Evolutionary conservation across 2,888 invertebrate genomes (phyloP).

Genomic region (Lottia gigantea): DNA sequence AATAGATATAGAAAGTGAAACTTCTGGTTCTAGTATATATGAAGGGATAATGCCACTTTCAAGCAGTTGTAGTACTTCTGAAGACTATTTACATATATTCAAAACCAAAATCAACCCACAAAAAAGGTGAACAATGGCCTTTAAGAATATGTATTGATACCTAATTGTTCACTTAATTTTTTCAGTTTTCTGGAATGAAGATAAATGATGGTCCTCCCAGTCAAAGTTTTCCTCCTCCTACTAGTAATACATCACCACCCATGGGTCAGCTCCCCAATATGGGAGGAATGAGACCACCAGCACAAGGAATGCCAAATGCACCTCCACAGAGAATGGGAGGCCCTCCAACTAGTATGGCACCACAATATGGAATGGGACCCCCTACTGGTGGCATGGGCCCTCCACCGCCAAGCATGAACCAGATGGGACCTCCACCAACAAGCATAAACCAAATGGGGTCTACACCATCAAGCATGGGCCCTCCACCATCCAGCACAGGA

Average conservation of each 20-base stretch:
- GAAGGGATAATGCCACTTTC: too few relatives aligned
- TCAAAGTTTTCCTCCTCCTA: background rate
- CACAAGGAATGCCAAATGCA: background rate
- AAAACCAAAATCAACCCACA: too few relatives aligned
- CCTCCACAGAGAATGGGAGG: conserved; percentile 15
- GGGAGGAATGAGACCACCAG: background rate
- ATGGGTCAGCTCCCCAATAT: conserved; percentile 5
- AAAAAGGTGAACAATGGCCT: too few relatives aligned
- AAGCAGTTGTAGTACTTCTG: too few relatives aligned
- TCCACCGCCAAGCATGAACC: conserved; percentile 15
- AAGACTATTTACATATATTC: too few relatives aligned
- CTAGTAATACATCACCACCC: conserved; percentile 16
- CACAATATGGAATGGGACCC: conserved; percentile 25
- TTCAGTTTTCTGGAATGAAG: background rate
- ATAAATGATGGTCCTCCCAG: background rate
- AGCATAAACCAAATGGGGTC: conserved; percentile 13
- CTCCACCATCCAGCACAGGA: conserved; percentile 4
- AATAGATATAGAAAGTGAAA: too few relatives aligned
- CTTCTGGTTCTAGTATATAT: too few relatives aligned
- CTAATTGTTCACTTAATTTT: background rate
- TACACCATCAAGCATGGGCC: conserved; percentile 21
- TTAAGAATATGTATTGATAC: too few relatives aligned
- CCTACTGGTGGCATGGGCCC: conserved; percentile 19
- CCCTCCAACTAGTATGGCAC: conserved; percentile 15
- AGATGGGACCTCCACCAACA: conserved; percentile 10